These are phyloP conservation scores for Cygnus atratus DNA, from an alignment of 2,113 vertebrate species.

Conservation along the genomic window DNA sequence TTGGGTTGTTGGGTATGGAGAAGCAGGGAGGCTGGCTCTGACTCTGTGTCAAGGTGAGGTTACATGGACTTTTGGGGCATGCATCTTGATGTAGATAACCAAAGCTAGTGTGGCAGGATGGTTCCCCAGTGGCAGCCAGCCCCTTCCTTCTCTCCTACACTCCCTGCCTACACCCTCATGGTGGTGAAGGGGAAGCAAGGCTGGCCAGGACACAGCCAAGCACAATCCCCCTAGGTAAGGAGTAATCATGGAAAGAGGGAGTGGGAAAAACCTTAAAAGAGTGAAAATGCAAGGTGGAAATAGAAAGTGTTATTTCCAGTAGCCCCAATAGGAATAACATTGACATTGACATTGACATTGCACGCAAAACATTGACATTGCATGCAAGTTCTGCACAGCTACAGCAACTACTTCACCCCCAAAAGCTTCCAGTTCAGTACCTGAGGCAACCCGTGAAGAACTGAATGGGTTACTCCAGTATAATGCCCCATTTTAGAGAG, in stretches of 20 bases:
- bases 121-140: not conserved
- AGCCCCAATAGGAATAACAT: not conserved
- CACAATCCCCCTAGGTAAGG: not conserved
- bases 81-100: not conserved
- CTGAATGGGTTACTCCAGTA: not conserved
- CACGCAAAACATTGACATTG: not conserved
- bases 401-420: not conserved
- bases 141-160: not conserved
- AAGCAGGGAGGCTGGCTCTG: not conserved
- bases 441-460: not conserved
- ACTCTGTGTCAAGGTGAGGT: not conserved
- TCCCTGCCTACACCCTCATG: not conserved
- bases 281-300: not conserved
- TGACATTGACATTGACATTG: not conserved
- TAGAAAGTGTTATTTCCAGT: not conserved
- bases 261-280: not conserved
- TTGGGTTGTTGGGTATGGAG: not conserved
- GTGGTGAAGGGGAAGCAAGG: not conserved
- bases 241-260: not conserved
- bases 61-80: not conserved
- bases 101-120: not conserved
- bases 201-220: not conserved
- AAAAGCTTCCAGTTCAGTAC: not conserved
- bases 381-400: not conserved
- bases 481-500: not conserved